A percentile compares a stretch with the other conserved stretches of the same genome.
phyloP scores from a whole-genome alignment of 92 coral and sea anemone genomes.

The Epizoanthus rinbou region DNA sequence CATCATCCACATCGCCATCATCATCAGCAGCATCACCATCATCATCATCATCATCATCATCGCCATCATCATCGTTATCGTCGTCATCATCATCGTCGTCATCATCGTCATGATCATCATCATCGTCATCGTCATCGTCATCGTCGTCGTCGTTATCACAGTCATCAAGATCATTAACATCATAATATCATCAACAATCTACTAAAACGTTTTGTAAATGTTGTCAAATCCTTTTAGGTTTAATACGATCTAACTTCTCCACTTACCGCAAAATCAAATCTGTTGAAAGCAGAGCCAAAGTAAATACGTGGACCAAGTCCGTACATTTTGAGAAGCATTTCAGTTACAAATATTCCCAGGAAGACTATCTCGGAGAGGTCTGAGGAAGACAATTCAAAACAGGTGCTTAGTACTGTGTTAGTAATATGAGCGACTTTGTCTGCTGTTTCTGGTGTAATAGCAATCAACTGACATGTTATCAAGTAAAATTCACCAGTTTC shows the following conservation, averaged over 20 bases:
- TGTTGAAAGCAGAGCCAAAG: conserved; percentile 88
- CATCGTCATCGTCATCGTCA: neutral
- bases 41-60: neutral
- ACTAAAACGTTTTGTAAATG: neutral
- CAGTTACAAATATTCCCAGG: conserved; percentile 89
- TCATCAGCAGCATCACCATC: neutral
- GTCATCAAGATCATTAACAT: neutral
- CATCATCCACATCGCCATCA: neutral
- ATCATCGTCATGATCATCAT: neutral
- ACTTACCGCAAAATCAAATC: conserved; percentile 94
- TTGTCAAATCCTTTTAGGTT: too few relatives aligned
- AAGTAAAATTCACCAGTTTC: too few relatives aligned
- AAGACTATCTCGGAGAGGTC: conserved; percentile 85
- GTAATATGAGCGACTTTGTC: neutral
- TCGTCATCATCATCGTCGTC: too few relatives aligned
- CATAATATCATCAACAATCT: neutral
- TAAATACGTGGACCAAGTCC: conserved; percentile 83
- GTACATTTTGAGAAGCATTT: conserved; percentile 92
- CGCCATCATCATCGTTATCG: neutral
- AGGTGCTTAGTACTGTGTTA: neutral
- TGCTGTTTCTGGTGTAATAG: neutral
- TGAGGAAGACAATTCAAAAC: conserved; percentile 22
- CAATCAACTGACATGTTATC: neutral
- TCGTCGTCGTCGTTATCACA: neutral
- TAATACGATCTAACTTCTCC: too few relatives aligned